A percentile compares a stretch with the other conserved stretches of the same genome.
Conservation (phyloP, 1,140 invertebrate genomes). For the Lucilia sericata region DNA sequence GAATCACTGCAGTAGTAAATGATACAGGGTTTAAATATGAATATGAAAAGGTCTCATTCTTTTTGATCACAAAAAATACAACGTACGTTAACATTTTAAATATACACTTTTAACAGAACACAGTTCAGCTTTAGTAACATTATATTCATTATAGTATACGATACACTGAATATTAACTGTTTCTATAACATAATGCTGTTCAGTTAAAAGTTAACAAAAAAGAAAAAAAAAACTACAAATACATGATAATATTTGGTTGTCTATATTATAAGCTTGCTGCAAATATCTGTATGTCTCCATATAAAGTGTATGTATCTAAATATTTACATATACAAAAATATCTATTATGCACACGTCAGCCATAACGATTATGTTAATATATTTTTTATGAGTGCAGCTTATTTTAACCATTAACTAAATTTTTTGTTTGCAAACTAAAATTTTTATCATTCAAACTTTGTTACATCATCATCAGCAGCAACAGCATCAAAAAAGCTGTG, state of each 20-base stretch:
- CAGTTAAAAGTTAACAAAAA: not conserved
- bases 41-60: no score
- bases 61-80: no score
- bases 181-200: no score
- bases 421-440: conserved; percentile 39
- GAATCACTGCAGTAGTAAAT: no score
- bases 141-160: no score
- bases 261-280: not conserved
- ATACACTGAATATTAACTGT: no score
- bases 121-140: no score
- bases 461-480: conserved; percentile 6
- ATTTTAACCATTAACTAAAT: conserved; percentile 44
- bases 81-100: no score
- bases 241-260: not conserved
- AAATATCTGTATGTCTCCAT: not conserved
- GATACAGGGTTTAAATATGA: no score
- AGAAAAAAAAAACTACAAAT: not conserved
- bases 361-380: conserved; percentile 44
- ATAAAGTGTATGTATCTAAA: not conserved
- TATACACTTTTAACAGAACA: no score
- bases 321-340: conserved; percentile 14
- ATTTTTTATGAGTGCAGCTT: conserved; percentile 41
- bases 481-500: not conserved
- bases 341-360: conserved; percentile 41
- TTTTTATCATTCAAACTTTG: conserved; percentile 37